Evolutionary conservation across 2,113 vertebrate genomes (phyloP), one percentile per base, ranked within the genome.

Genomic region (Sarotherodon lohbergeri): DNA sequence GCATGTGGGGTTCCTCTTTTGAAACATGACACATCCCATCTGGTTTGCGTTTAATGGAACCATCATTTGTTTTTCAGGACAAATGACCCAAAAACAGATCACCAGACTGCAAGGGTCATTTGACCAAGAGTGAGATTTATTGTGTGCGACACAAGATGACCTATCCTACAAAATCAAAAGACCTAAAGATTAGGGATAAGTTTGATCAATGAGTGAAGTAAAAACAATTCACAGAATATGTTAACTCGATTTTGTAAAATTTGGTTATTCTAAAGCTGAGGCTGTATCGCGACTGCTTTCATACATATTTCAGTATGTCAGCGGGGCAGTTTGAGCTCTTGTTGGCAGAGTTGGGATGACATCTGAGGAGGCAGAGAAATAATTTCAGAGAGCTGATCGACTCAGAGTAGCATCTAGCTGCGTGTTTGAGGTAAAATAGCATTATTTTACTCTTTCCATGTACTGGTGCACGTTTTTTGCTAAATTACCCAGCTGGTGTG

Each of bases 1-100:
- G 46, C 73, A 78, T 78, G 46, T 32, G 73, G 46, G 46, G 73
- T 52, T 78, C 27, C 73, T 17, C 73, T 13, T 4, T 78, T 32
- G 46, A 78, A 78, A 78, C 73, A 78, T 78, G 73, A 78, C 73
- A 76, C 22, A 29, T 84, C 36, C 24, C 24, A 76, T 46, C 78
- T 80, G 52, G 32, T 80, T 24, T 56, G 50, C 7, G n/a, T 22
- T 80, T 41, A 41, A 24, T 39, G 32, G 78, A 36, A 80, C 52
- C 52, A 39, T 41, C 78, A 56, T 56, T 80, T 80, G 78, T 80
- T 80, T 55, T 56, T 57, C 73, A 34, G 73, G 73, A 78, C 46
- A 78, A 78, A 78, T 52, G 73, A 78, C 73, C 73, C 73, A 34
- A 52, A 34, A 78, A 78, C 16, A 7, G 16, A 50, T 78, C 43